Percentiles rank a stretch among this genome's conserved stretches.
Evolutionary conservation across 2,797 vertebrate species (phyloP).

Genomic region (Mastacembelus armatus): DNA sequence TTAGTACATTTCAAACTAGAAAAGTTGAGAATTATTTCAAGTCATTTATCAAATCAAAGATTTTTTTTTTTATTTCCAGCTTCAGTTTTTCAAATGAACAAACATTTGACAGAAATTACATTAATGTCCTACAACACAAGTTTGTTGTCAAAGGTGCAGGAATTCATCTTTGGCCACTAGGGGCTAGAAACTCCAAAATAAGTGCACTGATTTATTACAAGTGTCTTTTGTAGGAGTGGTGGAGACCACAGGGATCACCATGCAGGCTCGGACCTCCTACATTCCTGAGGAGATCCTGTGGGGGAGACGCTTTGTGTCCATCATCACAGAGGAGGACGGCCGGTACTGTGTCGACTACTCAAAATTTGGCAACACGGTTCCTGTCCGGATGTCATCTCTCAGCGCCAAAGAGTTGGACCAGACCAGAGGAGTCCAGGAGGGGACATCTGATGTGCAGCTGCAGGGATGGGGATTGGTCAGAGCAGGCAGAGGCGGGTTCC

Average conservation of each 20-base stretch:
- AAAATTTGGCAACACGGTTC: constrained; percentile 95
- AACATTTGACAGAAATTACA: too few species aligned
- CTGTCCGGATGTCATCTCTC: constrained; percentile 90
- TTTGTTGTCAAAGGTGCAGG: too few species aligned
- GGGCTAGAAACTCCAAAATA: too few species aligned
- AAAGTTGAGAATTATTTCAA: too few species aligned
- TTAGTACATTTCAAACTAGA: too few species aligned
- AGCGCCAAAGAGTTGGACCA: constrained; percentile 94
- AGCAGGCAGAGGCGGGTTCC: constrained; percentile 83
- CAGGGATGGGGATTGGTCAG: constrained; percentile 86
- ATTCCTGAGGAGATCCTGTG: constrained; percentile 95
- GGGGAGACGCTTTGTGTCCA: constrained; percentile 95
- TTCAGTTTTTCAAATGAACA: too few species aligned
- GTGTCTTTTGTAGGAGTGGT: constrained; percentile 85
- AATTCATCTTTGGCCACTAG: too few species aligned
- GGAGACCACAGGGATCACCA: constrained; percentile 96
- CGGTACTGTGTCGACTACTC: constrained; percentile 95
- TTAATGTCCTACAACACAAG: too few species aligned
- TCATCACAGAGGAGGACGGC: constrained; percentile 95
- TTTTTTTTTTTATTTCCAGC: too few species aligned
- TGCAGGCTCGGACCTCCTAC: constrained; percentile 96
- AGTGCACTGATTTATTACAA: neutral
- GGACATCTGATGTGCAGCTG: constrained; percentile 58
- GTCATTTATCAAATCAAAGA: too few species aligned
- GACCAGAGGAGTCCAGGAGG: constrained; percentile 76